These are phyloP conservation scores for Patiria miniata DNA, from an alignment of 35 echinoderm and acorn worm species.

Conservation along the genomic window DNA sequence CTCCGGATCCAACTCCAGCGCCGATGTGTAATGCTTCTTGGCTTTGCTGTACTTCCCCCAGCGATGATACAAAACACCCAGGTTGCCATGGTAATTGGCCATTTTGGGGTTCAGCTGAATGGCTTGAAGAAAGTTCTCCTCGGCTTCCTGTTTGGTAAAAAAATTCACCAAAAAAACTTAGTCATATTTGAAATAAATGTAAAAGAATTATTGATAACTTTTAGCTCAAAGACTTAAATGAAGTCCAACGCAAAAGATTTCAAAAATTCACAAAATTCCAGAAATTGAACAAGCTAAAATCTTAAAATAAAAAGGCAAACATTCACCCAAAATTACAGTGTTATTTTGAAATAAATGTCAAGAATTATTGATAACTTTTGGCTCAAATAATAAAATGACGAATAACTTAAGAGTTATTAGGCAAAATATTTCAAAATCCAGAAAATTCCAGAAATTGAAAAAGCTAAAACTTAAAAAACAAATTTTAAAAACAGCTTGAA, in stretches of 20 bases:
- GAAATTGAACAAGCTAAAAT: too few species aligned
- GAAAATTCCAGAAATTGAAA: too few species aligned
- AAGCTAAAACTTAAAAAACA: not conserved
- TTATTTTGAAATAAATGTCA: too few species aligned
- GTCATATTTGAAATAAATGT: not conserved
- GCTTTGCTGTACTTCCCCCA: constrained; percentile 80
- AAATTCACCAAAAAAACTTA: not conserved
- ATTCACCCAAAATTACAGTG: too few species aligned
- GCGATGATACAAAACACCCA: constrained; percentile 90
- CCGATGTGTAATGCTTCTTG: constrained; percentile 51
- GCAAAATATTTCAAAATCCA: too few species aligned
- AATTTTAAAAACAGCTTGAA: too few species aligned
- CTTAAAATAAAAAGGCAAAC: too few species aligned
- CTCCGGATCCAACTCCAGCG: constrained; percentile 66
- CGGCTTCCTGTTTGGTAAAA: constrained; percentile 77
- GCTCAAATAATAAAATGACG: too few species aligned
- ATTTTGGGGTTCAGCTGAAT: constrained; percentile 49
- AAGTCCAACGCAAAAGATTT: not conserved
- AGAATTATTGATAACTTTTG: not conserved
- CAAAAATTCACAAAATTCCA: too few species aligned
- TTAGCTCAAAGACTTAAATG: not conserved
- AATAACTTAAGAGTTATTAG: too few species aligned
- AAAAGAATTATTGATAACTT: not conserved
- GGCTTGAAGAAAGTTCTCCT: constrained; percentile 73
- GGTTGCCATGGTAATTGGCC: constrained; percentile 79